Percentiles rank a stretch among this genome's conserved stretches.
phyloP scores from a whole-genome alignment of 2,888 invertebrate species.

The Andrena bucephala region DNA sequence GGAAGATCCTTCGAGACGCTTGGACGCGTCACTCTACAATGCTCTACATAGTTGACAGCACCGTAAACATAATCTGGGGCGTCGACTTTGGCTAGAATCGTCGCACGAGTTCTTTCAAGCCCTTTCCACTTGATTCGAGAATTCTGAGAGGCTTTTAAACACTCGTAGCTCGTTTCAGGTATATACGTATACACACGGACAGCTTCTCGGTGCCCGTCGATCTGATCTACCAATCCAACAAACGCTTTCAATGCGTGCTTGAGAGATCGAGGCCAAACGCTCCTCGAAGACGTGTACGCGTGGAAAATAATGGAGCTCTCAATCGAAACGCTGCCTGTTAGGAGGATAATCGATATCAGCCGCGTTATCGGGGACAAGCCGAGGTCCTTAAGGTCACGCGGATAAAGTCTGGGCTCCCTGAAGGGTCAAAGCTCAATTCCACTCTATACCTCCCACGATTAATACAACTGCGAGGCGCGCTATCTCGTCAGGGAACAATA shows the following conservation, averaged over 20 bases:
- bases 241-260: conserved; percentile 41
- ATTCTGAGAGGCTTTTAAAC: background rate
- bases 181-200: background rate
- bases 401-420: conserved; percentile 48
- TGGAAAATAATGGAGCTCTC: conserved; percentile 59
- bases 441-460: conserved; percentile 61
- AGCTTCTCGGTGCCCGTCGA: background rate
- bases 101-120: background rate
- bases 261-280: conserved; percentile 32
- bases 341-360: conserved; percentile 60
- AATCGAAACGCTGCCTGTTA: conserved; percentile 32
- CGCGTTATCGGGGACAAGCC: conserved; percentile 44
- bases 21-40: background rate
- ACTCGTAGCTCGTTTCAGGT: too few relatives aligned
- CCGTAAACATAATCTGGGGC: conserved; percentile 14
- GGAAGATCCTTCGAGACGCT: background rate
- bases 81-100: background rate
- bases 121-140: background rate
- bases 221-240: conserved; percentile 5
- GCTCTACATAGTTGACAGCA: background rate
- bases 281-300: conserved; percentile 14
- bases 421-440: conserved; percentile 41
- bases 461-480: conserved; percentile 67
- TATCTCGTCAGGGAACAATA: conserved; percentile 70
- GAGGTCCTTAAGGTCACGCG: conserved; percentile 35